Base-by-base conservation (phyloP, 1,140 invertebrate genomes). In the Neodiprion fabricii region DNA sequence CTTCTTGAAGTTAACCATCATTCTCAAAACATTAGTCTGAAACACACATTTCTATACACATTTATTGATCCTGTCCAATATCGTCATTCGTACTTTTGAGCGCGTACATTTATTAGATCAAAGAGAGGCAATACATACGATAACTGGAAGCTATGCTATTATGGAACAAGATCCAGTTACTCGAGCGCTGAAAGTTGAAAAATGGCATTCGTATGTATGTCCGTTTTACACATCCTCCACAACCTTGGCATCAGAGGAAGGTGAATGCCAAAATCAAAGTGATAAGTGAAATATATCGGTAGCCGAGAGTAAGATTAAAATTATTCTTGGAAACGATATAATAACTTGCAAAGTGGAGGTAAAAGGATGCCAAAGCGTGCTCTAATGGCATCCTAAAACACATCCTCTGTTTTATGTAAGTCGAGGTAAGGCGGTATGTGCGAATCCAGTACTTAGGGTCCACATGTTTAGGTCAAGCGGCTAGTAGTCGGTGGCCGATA, bases 351-450 rank as follows among this genome's bases (percentile, higher is more conserved):
- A 17, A 61, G 53, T 61, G 53, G 53, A 61, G 9, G 4, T 61
- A 61, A 12, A 12, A 61, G 53, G 11, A 17, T 12, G 11, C n/a
- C 53, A 12, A 17, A 61, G 53, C 53, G n/a, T 61, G n/a, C 53
- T 61, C 53, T 61, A 61, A 61, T 17, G 53, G 53, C 53, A 61
- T 61, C n/a, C 53, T 61, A 61, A 61, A 61, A 61, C 53, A 61
- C 53, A 61, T 17, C 53, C 53, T 61, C 7, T 61, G 53, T 61
- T 61, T 61, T 61, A 61, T 61, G 53, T 61, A 61, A 61, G 53
- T 61, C n/a, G n/a, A 61, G 53, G n/a, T 61, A 61, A 61, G n/a
- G 53, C n/a, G 53, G 53, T 61, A 61, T 17, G 53, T 7, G 11
- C 53, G n/a, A 17, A 61, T 61, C 53, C 53, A 61, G 11, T 61